phyloP scores from a whole-genome alignment of 1,140 invertebrate species.

The Drosophila navojoa region DNA sequence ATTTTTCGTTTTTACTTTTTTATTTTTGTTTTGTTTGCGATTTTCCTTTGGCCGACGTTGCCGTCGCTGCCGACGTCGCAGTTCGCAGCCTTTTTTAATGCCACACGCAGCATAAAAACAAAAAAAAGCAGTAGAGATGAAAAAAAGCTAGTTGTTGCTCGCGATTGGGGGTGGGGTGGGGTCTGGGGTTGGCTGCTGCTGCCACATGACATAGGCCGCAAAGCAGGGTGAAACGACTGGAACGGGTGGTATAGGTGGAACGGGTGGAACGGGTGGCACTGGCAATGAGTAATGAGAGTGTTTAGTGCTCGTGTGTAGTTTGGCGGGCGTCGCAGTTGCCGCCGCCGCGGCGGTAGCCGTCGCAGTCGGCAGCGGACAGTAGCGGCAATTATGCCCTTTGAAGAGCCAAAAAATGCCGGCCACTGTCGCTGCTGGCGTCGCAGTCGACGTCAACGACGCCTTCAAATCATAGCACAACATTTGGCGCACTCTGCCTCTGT shows the following conservation, averaged over 20 bases:
- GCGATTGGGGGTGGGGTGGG: not conserved
- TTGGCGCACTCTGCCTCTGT: slow-evolving; percentile 38
- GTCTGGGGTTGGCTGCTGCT: slow-evolving; percentile 42
- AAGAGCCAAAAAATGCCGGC: slow-evolving; percentile 3
- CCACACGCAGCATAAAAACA: slow-evolving; percentile 46
- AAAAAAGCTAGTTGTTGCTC: slow-evolving; percentile 45
- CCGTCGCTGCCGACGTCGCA: slow-evolving; percentile 15
- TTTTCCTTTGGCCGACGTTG: slow-evolving; percentile 52
- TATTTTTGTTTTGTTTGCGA: slow-evolving; percentile 79
- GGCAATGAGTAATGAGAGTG: slow-evolving; percentile 54
- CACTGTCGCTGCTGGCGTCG: not conserved
- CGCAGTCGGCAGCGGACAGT: slow-evolving; percentile 17
- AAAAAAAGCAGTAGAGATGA: slow-evolving; percentile 35
- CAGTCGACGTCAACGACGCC: slow-evolving; percentile 3
- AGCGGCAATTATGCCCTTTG: slow-evolving; percentile 9
- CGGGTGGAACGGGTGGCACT: slow-evolving; percentile 2
- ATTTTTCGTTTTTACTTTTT: slow-evolving; percentile 72
- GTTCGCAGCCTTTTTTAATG: slow-evolving; percentile 71
- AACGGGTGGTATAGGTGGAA: slow-evolving; percentile 14
- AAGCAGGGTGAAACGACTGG: slow-evolving; percentile 25
- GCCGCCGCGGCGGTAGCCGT: not conserved
- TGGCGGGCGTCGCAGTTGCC: slow-evolving; percentile 24
- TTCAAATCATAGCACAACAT: slow-evolving; percentile 56
- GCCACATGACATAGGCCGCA: slow-evolving; percentile 57
- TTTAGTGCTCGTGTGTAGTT: slow-evolving; percentile 51